These are phyloP conservation scores for Cololabis saira DNA, from an alignment of 2,113 vertebrate genomes.

Conservation along the genomic window DNA sequence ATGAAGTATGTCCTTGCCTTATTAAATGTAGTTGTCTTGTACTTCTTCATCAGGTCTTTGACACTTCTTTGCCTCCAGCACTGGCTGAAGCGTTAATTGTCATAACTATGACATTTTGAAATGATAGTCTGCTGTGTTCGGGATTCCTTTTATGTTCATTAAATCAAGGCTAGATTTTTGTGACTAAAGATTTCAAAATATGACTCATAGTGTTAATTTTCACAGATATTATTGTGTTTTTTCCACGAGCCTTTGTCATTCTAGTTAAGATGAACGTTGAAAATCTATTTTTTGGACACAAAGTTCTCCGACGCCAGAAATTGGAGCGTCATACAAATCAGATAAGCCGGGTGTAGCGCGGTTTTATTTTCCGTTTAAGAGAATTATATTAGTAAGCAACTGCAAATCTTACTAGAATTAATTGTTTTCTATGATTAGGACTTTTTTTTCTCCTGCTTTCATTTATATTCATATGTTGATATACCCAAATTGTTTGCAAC, in stretches of 20 bases:
- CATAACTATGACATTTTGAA: constrained; percentile 51
- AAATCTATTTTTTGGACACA: constrained; percentile 18
- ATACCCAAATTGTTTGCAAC: too few species aligned
- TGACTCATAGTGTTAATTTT: constrained; percentile 21
- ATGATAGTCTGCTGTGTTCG: constrained; percentile 31
- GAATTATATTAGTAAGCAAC: not conserved
- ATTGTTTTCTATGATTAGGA: too few species aligned
- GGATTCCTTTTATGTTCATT: constrained; percentile 45
- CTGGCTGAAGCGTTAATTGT: constrained; percentile 21
- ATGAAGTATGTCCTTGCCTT: not conserved
- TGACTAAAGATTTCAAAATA: constrained; percentile 38
- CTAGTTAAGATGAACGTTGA: constrained; percentile 46
- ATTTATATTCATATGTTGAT: too few species aligned
- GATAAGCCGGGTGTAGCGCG: not conserved
- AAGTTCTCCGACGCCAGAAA: constrained; percentile 22
- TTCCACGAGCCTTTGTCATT: constrained; percentile 51
- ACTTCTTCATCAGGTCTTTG: constrained; percentile 14
- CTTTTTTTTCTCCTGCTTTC: too few species aligned
- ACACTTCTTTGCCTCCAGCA: constrained; percentile 19
- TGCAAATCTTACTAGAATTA: not conserved
- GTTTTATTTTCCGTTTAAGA: constrained; percentile 5
- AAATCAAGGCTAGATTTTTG: constrained; percentile 40
- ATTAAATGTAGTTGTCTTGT: constrained; percentile 10
- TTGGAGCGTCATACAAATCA: constrained; percentile 8
- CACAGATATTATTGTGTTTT: constrained; percentile 28